Evolutionary conservation across 2,888 invertebrate species (phyloP), one percentile per base, ranked within the genome.

Genomic region (Cactoblastis cactorum): DNA sequence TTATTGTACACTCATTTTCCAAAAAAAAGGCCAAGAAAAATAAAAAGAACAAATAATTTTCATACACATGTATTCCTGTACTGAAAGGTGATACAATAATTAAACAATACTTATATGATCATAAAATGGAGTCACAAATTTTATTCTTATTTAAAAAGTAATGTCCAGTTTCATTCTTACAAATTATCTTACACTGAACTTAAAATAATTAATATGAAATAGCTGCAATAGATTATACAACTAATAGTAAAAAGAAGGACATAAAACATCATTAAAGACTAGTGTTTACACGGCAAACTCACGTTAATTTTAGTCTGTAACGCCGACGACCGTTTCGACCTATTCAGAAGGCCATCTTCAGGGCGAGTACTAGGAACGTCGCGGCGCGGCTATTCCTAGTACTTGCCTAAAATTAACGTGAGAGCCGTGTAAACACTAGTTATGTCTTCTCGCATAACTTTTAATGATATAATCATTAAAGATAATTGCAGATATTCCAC

Each of bases 81-180:
- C 45, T 53, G 50, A 57, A 57, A 51, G 43, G 14, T 41, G 28
- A 43, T 28, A 43, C 43, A 39, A 39, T 39, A 12, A 19, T 12
- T n/a, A 12, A 39, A 6, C 5, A 24, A 43, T 43, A 43, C 49
- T 22, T 22, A 55, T 35, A 53, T 28, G 28, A 28, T 45, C 41
- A 19, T 53, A 15, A 28, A 28, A 28, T 17, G 19, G 51, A 50
- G 48, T 56, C 49, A 59, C 56, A 49, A 60, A 52, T 56, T 52
- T 53, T 45, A 48, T 58, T 58, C 62, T 51, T 51, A 11, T 17
- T 37, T 17, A 17, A 17, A 60, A 54, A 59, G 56, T 52, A 59
- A 65, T 61, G 64, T 74, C 67, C 67, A 67, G 64, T 67, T 69
- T 50, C 63, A 65, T 62, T 52, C 74, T 74, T 76, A 76, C 45